phyloP scores from a whole-genome alignment of 2,888 invertebrate species.

The Noctua janthina region DNA sequence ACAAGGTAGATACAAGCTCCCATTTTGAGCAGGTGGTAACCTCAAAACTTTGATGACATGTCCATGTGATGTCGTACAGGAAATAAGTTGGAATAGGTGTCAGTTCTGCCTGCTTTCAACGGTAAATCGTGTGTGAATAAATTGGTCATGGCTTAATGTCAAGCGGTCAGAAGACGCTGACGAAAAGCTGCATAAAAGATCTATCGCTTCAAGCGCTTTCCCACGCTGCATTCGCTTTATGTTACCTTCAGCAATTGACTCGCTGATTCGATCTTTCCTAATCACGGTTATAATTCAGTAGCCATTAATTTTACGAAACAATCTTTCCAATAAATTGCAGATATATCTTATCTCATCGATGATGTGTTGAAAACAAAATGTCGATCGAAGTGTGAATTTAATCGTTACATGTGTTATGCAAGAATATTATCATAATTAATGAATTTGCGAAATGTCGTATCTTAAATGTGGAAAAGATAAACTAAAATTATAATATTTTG shows the following conservation, averaged over 20 bases:
- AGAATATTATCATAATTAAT: constrained; percentile 56
- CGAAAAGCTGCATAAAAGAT: constrained; percentile 22
- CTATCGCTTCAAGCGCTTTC: constrained; percentile 26
- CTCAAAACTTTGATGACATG: constrained; percentile 63
- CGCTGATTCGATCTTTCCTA: constrained; percentile 16
- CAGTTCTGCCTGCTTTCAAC: constrained; percentile 32
- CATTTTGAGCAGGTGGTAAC: constrained; percentile 67
- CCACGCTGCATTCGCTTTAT: constrained; percentile 26
- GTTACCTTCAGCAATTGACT: constrained; percentile 10
- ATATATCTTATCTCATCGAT: constrained; percentile 45
- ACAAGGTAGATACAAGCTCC: constrained; percentile 71
- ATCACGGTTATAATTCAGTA: constrained; percentile 33
- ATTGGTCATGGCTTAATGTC: constrained; percentile 37
- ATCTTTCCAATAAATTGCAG: constrained; percentile 22
- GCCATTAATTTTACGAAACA: constrained; percentile 41
- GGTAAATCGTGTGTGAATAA: constrained; percentile 36
- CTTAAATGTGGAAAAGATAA: constrained; percentile 39
- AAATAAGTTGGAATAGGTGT: constrained; percentile 49
- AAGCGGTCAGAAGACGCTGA: constrained; percentile 10
- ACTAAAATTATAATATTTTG: constrained; percentile 36
- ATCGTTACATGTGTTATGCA: constrained; percentile 46
- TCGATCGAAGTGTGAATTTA: constrained; percentile 29
- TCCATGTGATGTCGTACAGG: constrained; percentile 55
- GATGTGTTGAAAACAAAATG: constrained; percentile 43
- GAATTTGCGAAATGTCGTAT: constrained; percentile 51